These are phyloP conservation scores for Scaeva pyrastri DNA, from an alignment of 2,888 invertebrate species.

Conservation along the genomic window DNA sequence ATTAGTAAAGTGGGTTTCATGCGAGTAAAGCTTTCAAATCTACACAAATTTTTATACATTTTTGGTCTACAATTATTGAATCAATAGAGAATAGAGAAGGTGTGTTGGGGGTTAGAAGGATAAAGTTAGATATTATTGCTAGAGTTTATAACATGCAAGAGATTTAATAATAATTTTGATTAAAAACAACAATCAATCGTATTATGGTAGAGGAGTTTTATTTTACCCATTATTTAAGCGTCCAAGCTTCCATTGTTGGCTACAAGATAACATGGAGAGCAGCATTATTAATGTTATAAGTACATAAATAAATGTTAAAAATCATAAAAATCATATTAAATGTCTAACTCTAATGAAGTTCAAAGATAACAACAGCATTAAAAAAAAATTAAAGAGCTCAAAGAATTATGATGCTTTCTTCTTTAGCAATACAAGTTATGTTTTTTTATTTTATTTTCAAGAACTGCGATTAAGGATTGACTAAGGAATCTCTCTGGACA, in stretches of 20 bases:
- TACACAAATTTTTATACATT: slow-evolving; percentile 36
- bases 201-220: slow-evolving; percentile 69
- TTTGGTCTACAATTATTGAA: slow-evolving; percentile 5
- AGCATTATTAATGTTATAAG: slow-evolving; percentile 61
- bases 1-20: slow-evolving; percentile 62
- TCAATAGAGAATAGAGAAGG: slow-evolving; percentile 13
- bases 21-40: slow-evolving; percentile 65
- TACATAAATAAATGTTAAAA: slow-evolving; percentile 55
- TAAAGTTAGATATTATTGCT: slow-evolving; percentile 23
- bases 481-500: slow-evolving; percentile 8
- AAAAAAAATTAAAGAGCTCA: slow-evolving; percentile 2
- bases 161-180: slow-evolving; percentile 11
- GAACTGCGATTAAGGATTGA: too few species aligned
- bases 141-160: slow-evolving; percentile 47
- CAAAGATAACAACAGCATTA: slow-evolving; percentile 23
- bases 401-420: slow-evolving; percentile 13
- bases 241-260: slow-evolving; percentile 85
- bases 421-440: slow-evolving; percentile 13
- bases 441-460: too few species aligned
- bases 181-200: slow-evolving; percentile 1
- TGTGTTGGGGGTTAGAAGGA: slow-evolving; percentile 11
- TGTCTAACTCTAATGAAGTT: slow-evolving; percentile 46
- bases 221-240: slow-evolving; percentile 85
- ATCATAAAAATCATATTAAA: slow-evolving; percentile 29
- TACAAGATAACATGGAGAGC: slow-evolving; percentile 80